Base-by-base conservation (phyloP, 2,113 vertebrate species). In the Petromus typicus region DNA sequence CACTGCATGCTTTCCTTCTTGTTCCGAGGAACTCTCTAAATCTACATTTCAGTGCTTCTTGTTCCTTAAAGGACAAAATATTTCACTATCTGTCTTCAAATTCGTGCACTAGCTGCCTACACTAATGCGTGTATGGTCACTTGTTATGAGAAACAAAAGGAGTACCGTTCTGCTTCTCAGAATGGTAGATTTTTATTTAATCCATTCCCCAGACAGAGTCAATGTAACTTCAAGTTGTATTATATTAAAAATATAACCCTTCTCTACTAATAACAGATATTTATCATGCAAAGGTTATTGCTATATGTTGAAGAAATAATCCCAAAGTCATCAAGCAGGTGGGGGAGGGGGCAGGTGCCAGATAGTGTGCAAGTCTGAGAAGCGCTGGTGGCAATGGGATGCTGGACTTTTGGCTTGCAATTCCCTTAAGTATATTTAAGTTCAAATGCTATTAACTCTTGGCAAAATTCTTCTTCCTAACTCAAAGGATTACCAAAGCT, bases 401-500 rank as follows among this genome's bases (percentile, higher is more conserved):
- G 34, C 63, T 93, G 79, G 89, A 48, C 16, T 2, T 86, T 94
- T 81, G 67, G 82, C 86, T 95, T 91, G 86, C 78, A 94, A 92
- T 89, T 54, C 30, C 64, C 85, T 95, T 82, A 90, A 94, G 48
- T 48, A 64, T 81, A 89, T 56, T 51, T 83, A 96, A 63, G 91
- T 95, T 95, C 93, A 93, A 94, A 64, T 91, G 76, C 89, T 94
- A 97, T 96, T 97, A 97, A 93, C 57, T 95, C 89, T 96, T 97
- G 95, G 92, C 86, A 95, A 95, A 96, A 91, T 95, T 89, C 93
- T 96, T 45, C 79, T 92, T 95, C 61, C 86, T 97, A 96, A 96
- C 95, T 80, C 92, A 96, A 97, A 97, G 82, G 92, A 91, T 95
- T 86, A 93, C 73, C 83, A 95, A 93, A 86, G 32, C 86, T 89